phyloP scores from a whole-genome alignment of 2,113 vertebrate genomes.

The Dryoscopus gambensis region DNA sequence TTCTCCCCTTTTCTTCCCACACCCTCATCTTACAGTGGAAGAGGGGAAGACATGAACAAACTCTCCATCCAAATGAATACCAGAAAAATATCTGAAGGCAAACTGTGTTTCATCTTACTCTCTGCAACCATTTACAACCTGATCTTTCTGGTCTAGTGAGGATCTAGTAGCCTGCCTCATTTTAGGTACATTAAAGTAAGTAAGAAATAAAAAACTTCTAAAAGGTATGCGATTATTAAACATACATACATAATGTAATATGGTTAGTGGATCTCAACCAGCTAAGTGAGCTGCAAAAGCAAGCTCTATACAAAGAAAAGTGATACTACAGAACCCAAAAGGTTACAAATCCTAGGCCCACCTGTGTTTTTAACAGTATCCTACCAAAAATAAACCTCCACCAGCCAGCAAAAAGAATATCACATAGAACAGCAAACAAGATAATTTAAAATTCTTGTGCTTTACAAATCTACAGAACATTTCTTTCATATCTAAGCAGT shows the following conservation, averaged over 20 bases:
- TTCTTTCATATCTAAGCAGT: neutral
- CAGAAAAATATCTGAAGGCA: neutral
- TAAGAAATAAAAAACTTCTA: neutral
- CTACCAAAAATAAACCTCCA: neutral
- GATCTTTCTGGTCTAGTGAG: neutral
- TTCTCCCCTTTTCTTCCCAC: neutral
- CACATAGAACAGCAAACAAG: neutral
- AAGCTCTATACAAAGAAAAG: neutral
- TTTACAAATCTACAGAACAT: neutral
- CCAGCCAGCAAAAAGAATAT: neutral
- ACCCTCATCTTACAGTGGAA: neutral
- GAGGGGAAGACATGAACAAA: neutral
- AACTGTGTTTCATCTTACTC: neutral
- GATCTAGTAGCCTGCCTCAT: neutral
- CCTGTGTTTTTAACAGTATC: neutral
- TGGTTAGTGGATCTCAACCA: neutral
- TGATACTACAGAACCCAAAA: accelerated
- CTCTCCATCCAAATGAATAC: neutral
- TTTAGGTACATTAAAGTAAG: neutral
- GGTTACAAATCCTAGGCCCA: neutral
- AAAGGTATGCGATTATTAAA: neutral
- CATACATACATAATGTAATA: neutral
- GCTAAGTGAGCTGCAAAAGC: neutral
- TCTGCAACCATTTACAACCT: neutral
- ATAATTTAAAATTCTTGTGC: neutral